Evolutionary conservation across 2,113 vertebrate species (phyloP).

Genomic region (Podiceps cristatus): DNA sequence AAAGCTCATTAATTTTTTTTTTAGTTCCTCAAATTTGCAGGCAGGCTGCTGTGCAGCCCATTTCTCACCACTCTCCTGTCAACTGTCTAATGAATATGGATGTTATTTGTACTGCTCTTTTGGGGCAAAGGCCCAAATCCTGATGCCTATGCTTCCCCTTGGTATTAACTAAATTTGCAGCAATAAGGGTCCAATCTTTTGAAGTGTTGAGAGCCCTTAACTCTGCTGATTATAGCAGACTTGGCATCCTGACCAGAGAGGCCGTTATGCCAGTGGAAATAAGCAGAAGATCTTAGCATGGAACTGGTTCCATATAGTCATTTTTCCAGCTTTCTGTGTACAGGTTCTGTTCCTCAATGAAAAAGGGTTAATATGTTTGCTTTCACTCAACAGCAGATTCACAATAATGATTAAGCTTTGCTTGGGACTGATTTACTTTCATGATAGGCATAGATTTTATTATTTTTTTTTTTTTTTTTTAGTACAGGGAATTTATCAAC

Average conservation of each 20-base stretch:
- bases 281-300: not conserved
- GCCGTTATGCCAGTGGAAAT: conserved; percentile 16
- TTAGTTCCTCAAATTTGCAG: conserved; percentile 62
- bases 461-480: not conserved
- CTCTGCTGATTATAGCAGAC: conserved; percentile 13
- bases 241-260: conserved; percentile 34
- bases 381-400: not conserved
- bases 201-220: not conserved
- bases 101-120: conserved; percentile 54
- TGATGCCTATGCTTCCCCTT: conserved; percentile 39
- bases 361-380: not conserved
- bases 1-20: conserved; percentile 54
- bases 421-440: not conserved
- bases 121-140: conserved; percentile 39
- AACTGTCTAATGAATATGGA: conserved; percentile 66
- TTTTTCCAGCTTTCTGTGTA: not conserved
- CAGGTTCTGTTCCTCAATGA: not conserved
- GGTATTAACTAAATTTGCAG: conserved; percentile 44
- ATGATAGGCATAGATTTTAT: not conserved
- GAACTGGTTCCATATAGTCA: not conserved
- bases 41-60: conserved; percentile 7
- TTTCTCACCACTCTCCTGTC: conserved; percentile 17
- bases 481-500: not conserved
- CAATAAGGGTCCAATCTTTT: conserved; percentile 44
- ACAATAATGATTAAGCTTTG: not conserved